Conservation (phyloP, 1,140 invertebrate species). For the Microplitis mediator region DNA sequence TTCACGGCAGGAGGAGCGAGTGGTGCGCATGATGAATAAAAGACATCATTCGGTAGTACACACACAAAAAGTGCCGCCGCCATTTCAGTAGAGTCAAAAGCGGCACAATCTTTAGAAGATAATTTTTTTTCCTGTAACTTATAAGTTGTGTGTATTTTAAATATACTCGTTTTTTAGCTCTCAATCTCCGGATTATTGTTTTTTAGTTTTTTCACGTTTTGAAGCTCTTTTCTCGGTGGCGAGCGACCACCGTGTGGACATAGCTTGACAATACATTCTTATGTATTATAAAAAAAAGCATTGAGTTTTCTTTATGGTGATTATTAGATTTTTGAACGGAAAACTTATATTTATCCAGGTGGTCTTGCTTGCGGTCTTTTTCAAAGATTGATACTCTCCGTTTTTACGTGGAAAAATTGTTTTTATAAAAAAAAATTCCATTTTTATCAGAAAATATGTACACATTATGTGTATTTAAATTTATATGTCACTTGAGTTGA, state of each 20-base stretch:
- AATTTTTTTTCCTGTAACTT: background rate
- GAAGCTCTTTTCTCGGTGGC: background rate
- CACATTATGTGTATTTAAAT: too few relatives aligned
- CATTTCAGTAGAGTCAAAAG: too few relatives aligned
- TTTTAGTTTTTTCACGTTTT: too few relatives aligned
- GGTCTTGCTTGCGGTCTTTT: background rate
- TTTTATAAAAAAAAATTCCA: too few relatives aligned
- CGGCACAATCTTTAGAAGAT: too few relatives aligned
- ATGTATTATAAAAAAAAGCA: background rate
- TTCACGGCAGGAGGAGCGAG: constrained; percentile 47
- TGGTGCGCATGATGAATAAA: constrained; percentile 41
- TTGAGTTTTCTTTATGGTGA: background rate
- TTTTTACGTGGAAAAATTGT: background rate
- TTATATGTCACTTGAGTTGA: too few relatives aligned
- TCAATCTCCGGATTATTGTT: too few relatives aligned
- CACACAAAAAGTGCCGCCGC: constrained; percentile 33
- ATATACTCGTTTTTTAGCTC: too few relatives aligned
- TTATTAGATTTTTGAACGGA: background rate
- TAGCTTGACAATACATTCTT: background rate
- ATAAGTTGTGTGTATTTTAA: background rate
- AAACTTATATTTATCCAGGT: constrained; percentile 10
- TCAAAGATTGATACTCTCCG: background rate
- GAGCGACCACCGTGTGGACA: background rate
- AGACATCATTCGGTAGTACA: constrained; percentile 46
- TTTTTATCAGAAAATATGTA: too few relatives aligned